Percentiles rank a stretch among this genome's conserved stretches.
phyloP scores from a whole-genome alignment of 2,888 invertebrate species.

The Tetragonula carbonaria region DNA sequence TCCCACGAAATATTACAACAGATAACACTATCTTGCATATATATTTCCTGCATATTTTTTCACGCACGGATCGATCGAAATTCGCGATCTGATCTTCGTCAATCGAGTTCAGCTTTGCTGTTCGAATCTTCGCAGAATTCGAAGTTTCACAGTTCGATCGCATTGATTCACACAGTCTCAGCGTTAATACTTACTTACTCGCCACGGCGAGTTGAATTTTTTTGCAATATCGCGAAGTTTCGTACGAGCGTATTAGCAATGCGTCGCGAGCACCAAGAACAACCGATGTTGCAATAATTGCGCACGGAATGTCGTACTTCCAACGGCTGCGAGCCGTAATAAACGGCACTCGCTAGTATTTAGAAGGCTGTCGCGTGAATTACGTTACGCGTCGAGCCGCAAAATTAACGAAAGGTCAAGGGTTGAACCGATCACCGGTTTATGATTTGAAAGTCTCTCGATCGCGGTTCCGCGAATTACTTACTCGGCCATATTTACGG shows the following conservation, averaged over 20 bases:
- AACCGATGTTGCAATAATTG: constrained; percentile 53
- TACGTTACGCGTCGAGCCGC: constrained; percentile 49
- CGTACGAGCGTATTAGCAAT: constrained; percentile 13
- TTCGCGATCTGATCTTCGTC: too few relatives aligned
- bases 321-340: constrained; percentile 28
- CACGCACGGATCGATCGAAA: too few relatives aligned
- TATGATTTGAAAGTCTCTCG: constrained; percentile 41
- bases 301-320: constrained; percentile 45
- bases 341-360: constrained; percentile 41
- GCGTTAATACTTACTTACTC: too few relatives aligned
- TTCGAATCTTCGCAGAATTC: too few relatives aligned
- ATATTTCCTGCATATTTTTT: too few relatives aligned
- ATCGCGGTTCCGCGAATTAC: constrained; percentile 23
- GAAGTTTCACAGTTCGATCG: too few relatives aligned
- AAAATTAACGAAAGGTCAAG: constrained; percentile 65
- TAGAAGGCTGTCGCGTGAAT: constrained; percentile 52
- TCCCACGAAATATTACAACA: too few relatives aligned
- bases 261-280: constrained; percentile 38
- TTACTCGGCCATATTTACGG: neutral
- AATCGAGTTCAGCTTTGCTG: too few relatives aligned
- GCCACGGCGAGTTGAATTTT: too few relatives aligned
- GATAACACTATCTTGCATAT: too few relatives aligned
- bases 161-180: too few relatives aligned
- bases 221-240: neutral
- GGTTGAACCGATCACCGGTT: constrained; percentile 56